These are phyloP conservation scores for Apodemus sylvaticus DNA, from an alignment of 2,113 vertebrate genomes.

Conservation along the genomic window DNA sequence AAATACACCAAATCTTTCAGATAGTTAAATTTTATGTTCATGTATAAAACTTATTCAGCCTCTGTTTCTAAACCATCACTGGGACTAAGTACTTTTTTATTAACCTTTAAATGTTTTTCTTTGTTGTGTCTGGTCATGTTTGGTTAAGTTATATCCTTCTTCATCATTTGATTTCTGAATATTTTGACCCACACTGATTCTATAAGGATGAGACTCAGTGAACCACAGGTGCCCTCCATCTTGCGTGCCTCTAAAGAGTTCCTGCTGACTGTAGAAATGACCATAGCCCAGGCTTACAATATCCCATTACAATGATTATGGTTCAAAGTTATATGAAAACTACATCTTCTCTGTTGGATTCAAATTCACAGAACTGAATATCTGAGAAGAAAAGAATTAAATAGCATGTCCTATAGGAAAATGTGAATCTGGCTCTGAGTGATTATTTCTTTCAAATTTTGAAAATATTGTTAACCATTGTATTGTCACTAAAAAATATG, in stretches of 20 bases:
- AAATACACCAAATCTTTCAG: slow-evolving; percentile 12
- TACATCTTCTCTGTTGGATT: slow-evolving; percentile 81
- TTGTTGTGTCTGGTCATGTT: not conserved
- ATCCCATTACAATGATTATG: slow-evolving; percentile 79
- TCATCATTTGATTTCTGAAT: slow-evolving; percentile 54
- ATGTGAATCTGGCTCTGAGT: slow-evolving; percentile 61
- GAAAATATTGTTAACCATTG: slow-evolving; percentile 65
- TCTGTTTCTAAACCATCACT: not conserved
- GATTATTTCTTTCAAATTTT: slow-evolving; percentile 70
- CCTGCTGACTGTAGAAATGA: slow-evolving; percentile 81
- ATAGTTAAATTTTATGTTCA: slow-evolving; percentile 39
- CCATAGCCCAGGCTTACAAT: slow-evolving; percentile 79
- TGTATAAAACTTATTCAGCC: not conserved
- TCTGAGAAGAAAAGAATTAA: slow-evolving; percentile 77
- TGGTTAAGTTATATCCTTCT: slow-evolving; percentile 31
- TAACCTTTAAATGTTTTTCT: slow-evolving; percentile 56
- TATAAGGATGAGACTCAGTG: slow-evolving; percentile 62
- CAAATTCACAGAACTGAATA: slow-evolving; percentile 80
- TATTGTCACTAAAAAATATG: slow-evolving; percentile 50
- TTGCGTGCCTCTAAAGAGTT: slow-evolving; percentile 74
- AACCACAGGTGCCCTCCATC: slow-evolving; percentile 80
- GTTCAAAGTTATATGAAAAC: slow-evolving; percentile 82
- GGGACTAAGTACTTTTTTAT: slow-evolving; percentile 4
- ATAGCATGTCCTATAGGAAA: slow-evolving; percentile 75
- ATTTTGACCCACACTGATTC: slow-evolving; percentile 53